Percentiles rank a stretch among this genome's conserved stretches.
These are phyloP conservation scores for Poeciliopsis paucimaculata DNA, from an alignment of 2,797 vertebrate species.

Conservation along the genomic window DNA sequence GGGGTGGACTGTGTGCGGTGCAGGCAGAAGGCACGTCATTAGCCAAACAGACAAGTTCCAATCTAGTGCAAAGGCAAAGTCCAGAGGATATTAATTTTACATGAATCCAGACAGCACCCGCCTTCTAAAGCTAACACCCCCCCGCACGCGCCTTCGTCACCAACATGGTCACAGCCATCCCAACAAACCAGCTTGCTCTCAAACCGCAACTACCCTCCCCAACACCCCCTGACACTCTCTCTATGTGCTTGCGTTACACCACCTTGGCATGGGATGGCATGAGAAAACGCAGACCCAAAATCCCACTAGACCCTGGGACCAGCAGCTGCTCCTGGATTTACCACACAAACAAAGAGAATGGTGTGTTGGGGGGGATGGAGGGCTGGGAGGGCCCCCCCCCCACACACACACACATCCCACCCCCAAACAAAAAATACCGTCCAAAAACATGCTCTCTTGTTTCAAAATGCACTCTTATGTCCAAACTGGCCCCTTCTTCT, in stretches of 20 bases:
- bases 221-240: conserved; percentile 40
- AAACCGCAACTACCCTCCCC: conserved; percentile 36
- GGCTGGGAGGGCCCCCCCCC: conserved; percentile 40
- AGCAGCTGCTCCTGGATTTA: conserved; percentile 90
- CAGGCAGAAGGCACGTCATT: conserved; percentile 85
- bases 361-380: conserved; percentile 57
- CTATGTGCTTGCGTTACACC: conserved; percentile 79
- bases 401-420: conserved; percentile 3
- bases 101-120: conserved; percentile 73
- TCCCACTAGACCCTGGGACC: conserved; percentile 91
- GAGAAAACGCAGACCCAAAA: conserved; percentile 84
- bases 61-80: conserved; percentile 88
- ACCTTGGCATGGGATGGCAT: conserved; percentile 84
- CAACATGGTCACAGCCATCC: conserved; percentile 63
- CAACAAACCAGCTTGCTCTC: conserved; percentile 64
- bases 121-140: conserved; percentile 40
- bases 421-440: conserved; percentile 68
- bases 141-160: conserved; percentile 57
- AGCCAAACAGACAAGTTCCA: conserved; percentile 92
- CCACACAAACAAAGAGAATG: conserved; percentile 84
- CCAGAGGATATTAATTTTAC: conserved; percentile 89
- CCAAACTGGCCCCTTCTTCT: conserved; percentile 66
- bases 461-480: conserved; percentile 75
- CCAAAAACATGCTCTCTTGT: conserved; percentile 78
- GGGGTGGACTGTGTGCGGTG: conserved; percentile 78